Evolutionary conservation across 92 coral and sea anemone genomes (phyloP).

Genomic region (Muricea muricata): DNA sequence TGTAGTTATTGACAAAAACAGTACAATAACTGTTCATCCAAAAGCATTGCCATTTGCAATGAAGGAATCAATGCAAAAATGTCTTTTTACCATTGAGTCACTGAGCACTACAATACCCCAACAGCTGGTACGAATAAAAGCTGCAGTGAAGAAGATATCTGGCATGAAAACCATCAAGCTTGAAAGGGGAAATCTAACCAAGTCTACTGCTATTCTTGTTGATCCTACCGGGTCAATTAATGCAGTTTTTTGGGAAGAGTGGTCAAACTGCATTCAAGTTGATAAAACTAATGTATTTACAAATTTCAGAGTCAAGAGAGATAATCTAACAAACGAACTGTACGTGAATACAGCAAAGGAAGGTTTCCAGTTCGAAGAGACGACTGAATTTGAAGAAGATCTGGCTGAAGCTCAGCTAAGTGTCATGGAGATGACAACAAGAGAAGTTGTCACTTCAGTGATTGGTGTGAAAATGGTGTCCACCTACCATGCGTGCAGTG

Average conservation of each 20-base stretch:
- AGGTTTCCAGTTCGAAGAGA: neutral
- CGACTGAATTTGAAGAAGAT: neutral
- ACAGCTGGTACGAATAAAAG: conserved; percentile 62
- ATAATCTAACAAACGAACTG: conserved; percentile 7
- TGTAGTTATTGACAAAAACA: neutral
- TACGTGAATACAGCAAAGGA: conserved; percentile 16
- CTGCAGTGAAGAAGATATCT: conserved; percentile 55
- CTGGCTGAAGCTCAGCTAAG: conserved; percentile 6
- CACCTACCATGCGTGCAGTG: conserved; percentile 7
- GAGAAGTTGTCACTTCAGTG: neutral
- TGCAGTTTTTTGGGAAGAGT: conserved; percentile 70
- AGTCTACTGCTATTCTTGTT: conserved; percentile 55
- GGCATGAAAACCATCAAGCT: conserved; percentile 50
- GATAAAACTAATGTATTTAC: conserved; percentile 17
- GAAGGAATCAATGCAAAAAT: neutral
- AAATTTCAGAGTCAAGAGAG: conserved; percentile 7
- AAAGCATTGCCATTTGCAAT: neutral
- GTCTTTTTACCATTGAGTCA: conserved; percentile 17
- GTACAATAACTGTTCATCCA: neutral
- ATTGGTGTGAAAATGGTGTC: conserved; percentile 6
- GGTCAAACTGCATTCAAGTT: conserved; percentile 35
- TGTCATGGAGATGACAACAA: conserved; percentile 1
- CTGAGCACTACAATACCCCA: conserved; percentile 29
- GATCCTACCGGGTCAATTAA: conserved; percentile 61
- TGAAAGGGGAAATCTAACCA: conserved; percentile 50